phyloP scores from a whole-genome alignment of 2,113 vertebrate species.

The Pogonocichla stellata region DNA sequence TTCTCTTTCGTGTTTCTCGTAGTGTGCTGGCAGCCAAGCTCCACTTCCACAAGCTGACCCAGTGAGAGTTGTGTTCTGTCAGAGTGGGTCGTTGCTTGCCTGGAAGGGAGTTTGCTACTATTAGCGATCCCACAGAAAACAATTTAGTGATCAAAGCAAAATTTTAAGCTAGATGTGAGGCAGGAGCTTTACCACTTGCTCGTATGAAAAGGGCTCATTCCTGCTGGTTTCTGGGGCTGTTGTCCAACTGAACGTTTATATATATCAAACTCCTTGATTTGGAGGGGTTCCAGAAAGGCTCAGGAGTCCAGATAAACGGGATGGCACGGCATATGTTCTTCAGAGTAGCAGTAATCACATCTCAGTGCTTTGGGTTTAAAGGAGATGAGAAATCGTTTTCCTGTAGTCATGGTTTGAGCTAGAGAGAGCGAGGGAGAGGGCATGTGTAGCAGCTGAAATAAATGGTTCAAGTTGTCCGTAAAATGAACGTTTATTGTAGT shows the following conservation, averaged over 20 bases:
- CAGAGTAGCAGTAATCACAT: accelerated
- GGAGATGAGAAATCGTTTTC: background rate
- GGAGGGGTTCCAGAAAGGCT: background rate
- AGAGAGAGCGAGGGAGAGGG: background rate
- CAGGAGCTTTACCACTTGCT: accelerated
- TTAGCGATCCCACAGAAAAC: background rate
- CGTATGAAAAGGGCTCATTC: accelerated
- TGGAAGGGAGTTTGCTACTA: background rate
- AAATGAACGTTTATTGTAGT: background rate
- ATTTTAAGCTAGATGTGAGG: background rate
- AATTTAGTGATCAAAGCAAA: accelerated
- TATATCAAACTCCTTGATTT: background rate
- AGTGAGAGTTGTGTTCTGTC: background rate
- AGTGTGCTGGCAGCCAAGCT: background rate
- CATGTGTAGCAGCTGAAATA: background rate
- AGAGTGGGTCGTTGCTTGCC: background rate
- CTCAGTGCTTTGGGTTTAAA: background rate
- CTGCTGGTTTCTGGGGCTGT: background rate
- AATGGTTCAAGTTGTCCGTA: background rate
- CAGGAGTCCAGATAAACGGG: background rate
- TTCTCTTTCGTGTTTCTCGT: accelerated
- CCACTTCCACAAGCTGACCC: accelerated
- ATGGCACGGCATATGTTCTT: background rate
- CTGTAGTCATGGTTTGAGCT: accelerated
- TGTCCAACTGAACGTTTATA: background rate